These are phyloP conservation scores for Catalaphyllia jardinei DNA, from an alignment of 64 coral and sea anemone genomes.

Conservation along the genomic window DNA sequence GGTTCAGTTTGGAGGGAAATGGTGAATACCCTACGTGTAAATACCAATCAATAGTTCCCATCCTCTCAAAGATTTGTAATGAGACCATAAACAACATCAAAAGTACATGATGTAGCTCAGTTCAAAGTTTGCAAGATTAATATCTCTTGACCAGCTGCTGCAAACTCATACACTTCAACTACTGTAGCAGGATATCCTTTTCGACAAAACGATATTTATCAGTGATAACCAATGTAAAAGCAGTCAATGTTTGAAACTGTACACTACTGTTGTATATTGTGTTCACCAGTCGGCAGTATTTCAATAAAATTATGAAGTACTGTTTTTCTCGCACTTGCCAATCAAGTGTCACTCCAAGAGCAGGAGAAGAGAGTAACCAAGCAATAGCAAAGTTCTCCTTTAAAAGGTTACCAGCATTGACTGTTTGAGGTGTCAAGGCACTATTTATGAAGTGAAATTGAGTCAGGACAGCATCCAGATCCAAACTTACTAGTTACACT, in stretches of 20 bases:
- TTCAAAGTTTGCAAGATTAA: constrained; percentile 37
- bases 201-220: constrained; percentile 24
- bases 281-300: background rate
- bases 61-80: too few relatives aligned
- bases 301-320: background rate
- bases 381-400: constrained; percentile 3
- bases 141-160: background rate
- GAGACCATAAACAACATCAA: too few relatives aligned
- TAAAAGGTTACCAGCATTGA: background rate
- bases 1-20: too few relatives aligned
- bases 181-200: constrained; percentile 17
- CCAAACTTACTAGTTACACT: background rate
- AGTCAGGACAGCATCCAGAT: background rate
- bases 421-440: background rate
- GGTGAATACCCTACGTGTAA: too few relatives aligned
- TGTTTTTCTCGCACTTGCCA: constrained; percentile 21
- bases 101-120: background rate
- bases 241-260: background rate
- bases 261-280: background rate
- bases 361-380: constrained; percentile 36
- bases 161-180: background rate
- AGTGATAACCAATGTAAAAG: background rate
- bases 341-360: constrained; percentile 23
- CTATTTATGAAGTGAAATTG: background rate
- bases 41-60: too few relatives aligned